phyloP scores from a whole-genome alignment of 1,140 invertebrate species.

The Bombus impatiens region DNA sequence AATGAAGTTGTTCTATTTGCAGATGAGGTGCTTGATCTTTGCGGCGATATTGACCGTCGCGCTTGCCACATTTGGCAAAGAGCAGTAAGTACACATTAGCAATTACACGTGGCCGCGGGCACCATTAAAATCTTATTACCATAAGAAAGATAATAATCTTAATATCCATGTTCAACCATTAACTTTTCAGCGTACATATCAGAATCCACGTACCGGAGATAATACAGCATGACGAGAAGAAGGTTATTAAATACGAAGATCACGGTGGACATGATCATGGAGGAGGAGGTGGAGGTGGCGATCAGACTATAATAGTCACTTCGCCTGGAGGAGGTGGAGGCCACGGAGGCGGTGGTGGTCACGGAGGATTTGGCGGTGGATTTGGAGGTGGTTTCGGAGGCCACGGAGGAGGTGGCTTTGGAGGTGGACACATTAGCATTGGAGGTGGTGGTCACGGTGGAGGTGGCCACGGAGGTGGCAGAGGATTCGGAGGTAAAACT shows the following conservation, averaged over 20 bases:
- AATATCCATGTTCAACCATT: neutral
- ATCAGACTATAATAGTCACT: neutral
- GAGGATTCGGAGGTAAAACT: conserved; percentile 36
- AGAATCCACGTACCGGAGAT: conserved; percentile 78
- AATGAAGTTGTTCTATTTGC: conserved; percentile 36
- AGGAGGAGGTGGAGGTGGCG: conserved; percentile 58
- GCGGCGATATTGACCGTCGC: conserved; percentile 62
- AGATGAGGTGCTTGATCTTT: conserved; percentile 68
- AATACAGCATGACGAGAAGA: conserved; percentile 74
- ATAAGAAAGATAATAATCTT: neutral
- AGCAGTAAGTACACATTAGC: conserved; percentile 76
- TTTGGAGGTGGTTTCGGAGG: conserved; percentile 32
- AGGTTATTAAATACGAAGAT: conserved; percentile 70
- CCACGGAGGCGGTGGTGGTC: conserved; percentile 53
- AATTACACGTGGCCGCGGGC: neutral
- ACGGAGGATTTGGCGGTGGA: conserved; percentile 43
- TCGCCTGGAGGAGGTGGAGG: conserved; percentile 48
- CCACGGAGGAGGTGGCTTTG: conserved; percentile 16
- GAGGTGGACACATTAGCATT: conserved; percentile 41
- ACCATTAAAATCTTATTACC: neutral
- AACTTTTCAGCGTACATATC: conserved; percentile 79
- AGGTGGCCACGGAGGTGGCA: conserved; percentile 42
- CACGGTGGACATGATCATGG: conserved; percentile 68
- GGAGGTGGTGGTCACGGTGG: conserved; percentile 26
- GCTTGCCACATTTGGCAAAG: conserved; percentile 78